Conservation (phyloP, 2,113 vertebrate genomes). For the Phocoena phocoena region DNA sequence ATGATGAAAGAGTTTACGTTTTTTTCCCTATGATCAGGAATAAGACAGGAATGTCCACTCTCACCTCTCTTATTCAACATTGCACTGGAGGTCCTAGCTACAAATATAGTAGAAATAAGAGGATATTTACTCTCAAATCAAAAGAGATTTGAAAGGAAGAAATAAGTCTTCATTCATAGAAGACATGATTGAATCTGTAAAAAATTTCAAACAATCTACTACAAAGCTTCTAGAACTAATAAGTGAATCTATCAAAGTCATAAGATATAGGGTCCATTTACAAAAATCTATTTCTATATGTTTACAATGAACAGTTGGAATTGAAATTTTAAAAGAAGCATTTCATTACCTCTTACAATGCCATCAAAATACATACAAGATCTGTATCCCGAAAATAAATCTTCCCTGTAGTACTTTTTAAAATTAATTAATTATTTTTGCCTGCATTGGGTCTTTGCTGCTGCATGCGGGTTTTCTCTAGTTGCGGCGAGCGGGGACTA, state of each 20-base stretch:
- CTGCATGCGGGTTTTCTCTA: no score
- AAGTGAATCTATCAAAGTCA: background rate
- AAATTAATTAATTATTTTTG: no score
- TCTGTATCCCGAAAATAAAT: background rate
- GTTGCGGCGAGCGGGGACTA: no score
- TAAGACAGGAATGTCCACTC: background rate
- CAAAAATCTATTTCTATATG: background rate
- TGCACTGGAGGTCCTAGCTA: background rate
- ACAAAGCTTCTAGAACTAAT: background rate
- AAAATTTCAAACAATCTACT: background rate
- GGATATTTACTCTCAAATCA: background rate
- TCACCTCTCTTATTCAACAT: background rate
- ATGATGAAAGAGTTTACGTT: background rate
- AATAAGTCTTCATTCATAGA: background rate
- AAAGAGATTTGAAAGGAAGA: background rate
- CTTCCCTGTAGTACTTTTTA: background rate
- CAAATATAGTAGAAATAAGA: background rate
- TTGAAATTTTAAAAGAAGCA: background rate
- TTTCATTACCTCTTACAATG: background rate
- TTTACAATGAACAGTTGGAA: background rate
- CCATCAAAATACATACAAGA: background rate
- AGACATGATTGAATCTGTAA: background rate
- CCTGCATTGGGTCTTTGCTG: no score
- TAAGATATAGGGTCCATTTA: background rate
- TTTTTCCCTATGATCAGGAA: background rate